Evolutionary conservation across 1,140 invertebrate species (phyloP), one percentile per base, ranked within the genome.

Genomic region (Drosophila triauraria): DNA sequence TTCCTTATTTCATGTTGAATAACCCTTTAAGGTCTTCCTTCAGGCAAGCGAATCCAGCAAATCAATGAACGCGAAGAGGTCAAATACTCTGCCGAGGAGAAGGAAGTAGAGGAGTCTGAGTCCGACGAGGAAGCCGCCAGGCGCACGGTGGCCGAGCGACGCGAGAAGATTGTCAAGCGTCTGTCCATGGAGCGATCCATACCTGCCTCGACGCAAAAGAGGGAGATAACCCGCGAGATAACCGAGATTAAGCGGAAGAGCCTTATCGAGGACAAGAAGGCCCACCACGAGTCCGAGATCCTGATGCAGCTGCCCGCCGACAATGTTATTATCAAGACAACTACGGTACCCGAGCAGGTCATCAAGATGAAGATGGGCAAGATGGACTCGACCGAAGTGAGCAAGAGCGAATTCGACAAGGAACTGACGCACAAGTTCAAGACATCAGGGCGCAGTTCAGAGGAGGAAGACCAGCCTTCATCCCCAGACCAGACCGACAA

Each of bases 41-140:
- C 59, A 93, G 92, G 90, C 58, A 92, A 92, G 77, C 87, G 91
- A 62, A 92, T 93, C 20, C 91, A 92, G 78, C 92, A 95, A 80
- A 92, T 93, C 32, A 93, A 94, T 57, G 94, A 95, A 91, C 93
- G 94, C 78, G 94, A 96, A 83, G 95, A 96, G 93, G 94, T 94
- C 40, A 96, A 96, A 90, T 96, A 96, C 84, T 96, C 95, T 8
- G 95, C 95, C 23, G 96, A 96, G 91, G 96, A 96, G 79, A 96
- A 96, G 82, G 94, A 94, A 27, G 93, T 96, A 2, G 94, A 95
- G 75, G 94, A 95, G 65, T 93, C 91, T 4, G 92, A 92, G 48
- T 94, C 94, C 20, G 94, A 94, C 44, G 95, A 96, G 75, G 95
- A 96, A 91, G 94, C 95, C 76, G 94, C 95, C 27, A 95, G 95